phyloP scores from a whole-genome alignment of 2,797 vertebrate species.

The Fratercula arctica region DNA sequence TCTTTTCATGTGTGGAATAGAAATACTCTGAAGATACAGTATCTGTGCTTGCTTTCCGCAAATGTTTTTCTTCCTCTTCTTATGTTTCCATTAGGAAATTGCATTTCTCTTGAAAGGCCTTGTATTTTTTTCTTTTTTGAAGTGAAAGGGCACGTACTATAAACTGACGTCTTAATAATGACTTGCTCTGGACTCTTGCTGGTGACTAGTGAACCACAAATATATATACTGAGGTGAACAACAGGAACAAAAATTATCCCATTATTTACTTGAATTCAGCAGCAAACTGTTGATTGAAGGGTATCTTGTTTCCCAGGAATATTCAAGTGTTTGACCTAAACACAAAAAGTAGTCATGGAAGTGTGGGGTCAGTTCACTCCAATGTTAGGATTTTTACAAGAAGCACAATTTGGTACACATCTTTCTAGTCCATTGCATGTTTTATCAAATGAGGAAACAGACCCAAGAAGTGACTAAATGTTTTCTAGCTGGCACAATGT shows the following conservation, averaged over 20 bases:
- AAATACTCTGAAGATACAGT: neutral
- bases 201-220: neutral
- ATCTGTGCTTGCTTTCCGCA: neutral
- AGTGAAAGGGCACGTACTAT: neutral
- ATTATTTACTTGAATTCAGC: neutral
- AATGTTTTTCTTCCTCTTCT: neutral
- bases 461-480: neutral
- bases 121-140: neutral
- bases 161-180: neutral
- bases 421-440: neutral
- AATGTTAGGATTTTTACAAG: neutral
- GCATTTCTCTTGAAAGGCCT: neutral
- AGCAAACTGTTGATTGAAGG: neutral
- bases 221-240: neutral
- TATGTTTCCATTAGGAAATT: conserved; percentile 1
- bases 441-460: neutral
- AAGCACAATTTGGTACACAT: neutral
- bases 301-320: neutral
- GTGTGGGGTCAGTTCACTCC: neutral
- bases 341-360: neutral
- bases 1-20: neutral
- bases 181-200: neutral
- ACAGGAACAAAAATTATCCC: neutral
- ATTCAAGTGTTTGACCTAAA: neutral
- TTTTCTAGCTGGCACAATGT: neutral